These are phyloP conservation scores for Isoperla grammatica DNA, from an alignment of 2,888 invertebrate species.

Conservation along the genomic window DNA sequence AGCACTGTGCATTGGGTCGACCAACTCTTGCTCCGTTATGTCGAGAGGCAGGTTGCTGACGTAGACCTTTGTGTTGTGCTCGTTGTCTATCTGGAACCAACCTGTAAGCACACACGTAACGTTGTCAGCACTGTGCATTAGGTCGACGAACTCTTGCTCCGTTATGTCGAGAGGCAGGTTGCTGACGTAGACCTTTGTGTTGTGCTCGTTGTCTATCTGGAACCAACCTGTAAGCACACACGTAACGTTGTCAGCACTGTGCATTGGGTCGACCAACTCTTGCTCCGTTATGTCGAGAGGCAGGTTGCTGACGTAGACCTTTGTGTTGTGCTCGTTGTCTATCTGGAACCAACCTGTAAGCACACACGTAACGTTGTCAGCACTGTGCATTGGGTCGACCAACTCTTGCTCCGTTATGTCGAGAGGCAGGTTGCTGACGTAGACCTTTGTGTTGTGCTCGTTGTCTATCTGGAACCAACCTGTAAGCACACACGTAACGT, in stretches of 20 bases:
- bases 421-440: conserved; percentile 85
- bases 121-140: conserved; percentile 96
- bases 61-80: conserved; percentile 92
- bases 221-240: conserved; percentile 80
- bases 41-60: conserved; percentile 87
- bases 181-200: conserved; percentile 94
- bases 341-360: conserved; percentile 85
- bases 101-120: conserved; percentile 70
- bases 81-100: conserved; percentile 91
- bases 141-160: conserved; percentile 80
- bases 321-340: conserved; percentile 81
- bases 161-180: conserved; percentile 85
- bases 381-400: conserved; percentile 90
- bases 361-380: conserved; percentile 85
- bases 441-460: conserved; percentile 88
- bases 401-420: conserved; percentile 88
- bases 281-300: conserved; percentile 84
- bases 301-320: conserved; percentile 92
- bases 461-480: conserved; percentile 94
- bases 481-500: conserved; percentile 70
- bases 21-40: conserved; percentile 82
- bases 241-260: conserved; percentile 93
- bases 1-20: conserved; percentile 90
- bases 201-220: conserved; percentile 78
- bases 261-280: conserved; percentile 87